phyloP scores from a whole-genome alignment of 1,140 invertebrate genomes.

The Dryas iulia region DNA sequence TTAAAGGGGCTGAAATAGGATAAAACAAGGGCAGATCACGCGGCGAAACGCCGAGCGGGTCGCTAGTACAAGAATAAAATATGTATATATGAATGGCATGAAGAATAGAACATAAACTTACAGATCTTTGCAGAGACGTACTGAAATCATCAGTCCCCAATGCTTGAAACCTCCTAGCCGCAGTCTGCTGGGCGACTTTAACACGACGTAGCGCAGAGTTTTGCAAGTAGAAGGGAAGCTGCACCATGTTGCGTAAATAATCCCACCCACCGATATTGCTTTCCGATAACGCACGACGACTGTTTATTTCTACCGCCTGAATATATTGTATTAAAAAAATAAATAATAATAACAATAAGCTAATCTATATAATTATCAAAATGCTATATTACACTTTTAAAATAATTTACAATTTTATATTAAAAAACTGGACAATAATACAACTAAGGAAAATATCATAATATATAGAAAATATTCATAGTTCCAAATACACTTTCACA shows the following conservation, averaged over 20 bases:
- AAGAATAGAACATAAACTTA: slow-evolving; percentile 38
- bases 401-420: not conserved
- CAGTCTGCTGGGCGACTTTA: slow-evolving; percentile 91
- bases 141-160: slow-evolving; percentile 78
- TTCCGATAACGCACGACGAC: slow-evolving; percentile 90
- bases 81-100: too few relatives aligned
- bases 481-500: not conserved
- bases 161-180: slow-evolving; percentile 82
- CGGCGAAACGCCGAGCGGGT: too few relatives aligned
- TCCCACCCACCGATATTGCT: slow-evolving; percentile 96
- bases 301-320: slow-evolving; percentile 95
- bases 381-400: not conserved
- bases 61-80: too few relatives aligned
- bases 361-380: not conserved
- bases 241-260: slow-evolving; percentile 97
- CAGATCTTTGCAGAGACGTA: slow-evolving; percentile 74
- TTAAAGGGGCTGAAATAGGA: too few relatives aligned
- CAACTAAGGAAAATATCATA: not conserved
- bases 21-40: too few relatives aligned
- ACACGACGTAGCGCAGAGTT: slow-evolving; percentile 96
- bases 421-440: not conserved
- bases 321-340: not conserved
- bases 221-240: slow-evolving; percentile 98
- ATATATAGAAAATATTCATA: too few relatives aligned
- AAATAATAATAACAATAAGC: too few relatives aligned